Conservation (phyloP, 2,888 invertebrate genomes). For the Epinotia nisella region DNA sequence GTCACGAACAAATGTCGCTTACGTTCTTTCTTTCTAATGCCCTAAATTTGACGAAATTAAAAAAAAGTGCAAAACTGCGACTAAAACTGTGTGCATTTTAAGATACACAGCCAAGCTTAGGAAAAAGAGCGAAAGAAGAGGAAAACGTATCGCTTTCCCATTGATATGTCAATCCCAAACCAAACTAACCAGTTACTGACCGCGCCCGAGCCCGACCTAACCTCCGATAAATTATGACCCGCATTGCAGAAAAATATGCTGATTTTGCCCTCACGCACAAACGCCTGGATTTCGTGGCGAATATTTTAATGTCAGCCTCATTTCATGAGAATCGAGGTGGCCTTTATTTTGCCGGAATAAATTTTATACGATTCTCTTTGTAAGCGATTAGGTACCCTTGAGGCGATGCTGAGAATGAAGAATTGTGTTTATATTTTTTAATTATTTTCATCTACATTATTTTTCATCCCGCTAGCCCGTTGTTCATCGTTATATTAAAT, state of each 20-base stretch:
- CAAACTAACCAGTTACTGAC: slow-evolving; percentile 25
- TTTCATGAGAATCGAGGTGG: slow-evolving; percentile 43
- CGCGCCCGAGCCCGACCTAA: slow-evolving; percentile 9
- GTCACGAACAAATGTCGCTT: too few species aligned
- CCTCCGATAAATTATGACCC: slow-evolving; percentile 38
- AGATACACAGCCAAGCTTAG: background rate
- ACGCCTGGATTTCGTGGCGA: slow-evolving; percentile 32
- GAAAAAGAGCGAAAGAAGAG: background rate
- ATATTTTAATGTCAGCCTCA: slow-evolving; percentile 45
- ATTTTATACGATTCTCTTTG: slow-evolving; percentile 32
- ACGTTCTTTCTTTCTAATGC: too few species aligned
- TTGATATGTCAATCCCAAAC: slow-evolving; percentile 22
- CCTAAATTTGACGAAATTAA: too few species aligned
- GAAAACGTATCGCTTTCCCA: background rate
- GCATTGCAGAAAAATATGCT: slow-evolving; percentile 45
- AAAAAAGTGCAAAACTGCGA: too few species aligned
- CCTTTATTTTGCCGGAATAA: slow-evolving; percentile 39
- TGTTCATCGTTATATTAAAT: slow-evolving; percentile 19
- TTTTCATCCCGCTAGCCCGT: background rate
- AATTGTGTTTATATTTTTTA: slow-evolving; percentile 16
- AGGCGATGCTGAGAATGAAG: background rate
- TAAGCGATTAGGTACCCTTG: slow-evolving; percentile 1
- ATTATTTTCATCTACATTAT: slow-evolving; percentile 22
- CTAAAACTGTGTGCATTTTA: too few species aligned
- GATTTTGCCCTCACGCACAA: slow-evolving; percentile 41